Evolutionary conservation across 2,797 vertebrate genomes (phyloP), one percentile per base, ranked within the genome.

Genomic region (Manis javanica): DNA sequence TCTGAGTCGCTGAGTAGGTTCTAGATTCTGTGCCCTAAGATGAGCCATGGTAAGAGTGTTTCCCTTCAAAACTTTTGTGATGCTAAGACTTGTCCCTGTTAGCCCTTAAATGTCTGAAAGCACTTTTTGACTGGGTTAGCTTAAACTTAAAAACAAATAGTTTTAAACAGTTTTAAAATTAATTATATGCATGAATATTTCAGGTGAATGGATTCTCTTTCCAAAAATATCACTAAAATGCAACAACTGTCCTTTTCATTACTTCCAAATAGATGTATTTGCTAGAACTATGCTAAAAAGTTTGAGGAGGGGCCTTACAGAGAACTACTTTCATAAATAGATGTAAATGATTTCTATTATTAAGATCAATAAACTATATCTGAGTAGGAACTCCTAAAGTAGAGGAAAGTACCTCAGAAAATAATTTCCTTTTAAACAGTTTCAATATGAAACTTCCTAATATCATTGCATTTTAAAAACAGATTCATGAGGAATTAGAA

Each of bases 121-220:
- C 19, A 84, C n/a, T 37, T 26, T n/a, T 18, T 81, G 71, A 81
- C 12, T 61, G n/a, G 53, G 31, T 75, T 69, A 91, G 31, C 37
- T 83, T 91, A 63, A 90, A 14, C 15, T 78, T 71, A 90, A 93
- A 93, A 93, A 53, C 64, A 90, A 84, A 90, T n/a, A 42, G 46
- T 42, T 93, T 97, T 90, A 34, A 91, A 93, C 29, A 49, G 46
- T 42, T 93, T 97, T 90, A 34, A 91, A 93, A 95, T 79, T 29
- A 79, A 81, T 74, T 94, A 87, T 12, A 61, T 87, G 82, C 42
- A 51, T 34, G 24, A 95, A 5, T 92, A 72, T 59, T 93, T 90
- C 66, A 86, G 71, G 46, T 68, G 87, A 94, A 89, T 84, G 46
- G 91, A 68, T 86, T 93, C 12, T 94, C 78, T 95, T 87, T 82